phyloP scores from a whole-genome alignment of 2,888 invertebrate genomes.

The Tuberolachnus salignus region DNA sequence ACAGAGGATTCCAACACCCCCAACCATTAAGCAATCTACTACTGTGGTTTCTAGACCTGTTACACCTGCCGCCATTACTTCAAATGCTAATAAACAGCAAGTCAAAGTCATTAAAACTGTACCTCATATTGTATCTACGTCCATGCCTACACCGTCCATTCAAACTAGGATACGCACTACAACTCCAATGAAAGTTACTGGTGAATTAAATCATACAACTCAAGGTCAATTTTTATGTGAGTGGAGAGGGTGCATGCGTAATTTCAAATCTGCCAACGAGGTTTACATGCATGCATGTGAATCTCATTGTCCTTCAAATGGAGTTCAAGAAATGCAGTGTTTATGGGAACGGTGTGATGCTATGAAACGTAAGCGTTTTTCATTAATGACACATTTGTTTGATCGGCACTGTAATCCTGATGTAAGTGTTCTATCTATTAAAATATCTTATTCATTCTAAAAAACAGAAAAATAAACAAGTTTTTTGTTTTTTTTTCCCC shows the following conservation, averaged over 20 bases:
- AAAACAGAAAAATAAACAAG: background rate
- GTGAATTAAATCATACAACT: conserved; percentile 36
- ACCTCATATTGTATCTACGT: conserved; percentile 57
- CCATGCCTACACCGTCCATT: conserved; percentile 56
- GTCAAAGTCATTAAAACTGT: conserved; percentile 58
- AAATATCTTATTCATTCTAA: background rate
- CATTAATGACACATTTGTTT: conserved; percentile 93
- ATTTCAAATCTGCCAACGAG: conserved; percentile 76
- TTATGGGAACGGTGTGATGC: conserved; percentile 91
- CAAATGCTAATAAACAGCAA: conserved; percentile 56
- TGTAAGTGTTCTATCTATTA: conserved; percentile 64
- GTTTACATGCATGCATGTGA: conserved; percentile 88
- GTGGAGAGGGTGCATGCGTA: conserved; percentile 85
- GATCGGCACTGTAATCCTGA: conserved; percentile 91
- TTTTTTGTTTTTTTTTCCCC: conserved; percentile 43
- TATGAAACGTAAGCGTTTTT: conserved; percentile 87
- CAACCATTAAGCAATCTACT: conserved; percentile 45
- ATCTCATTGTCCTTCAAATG: conserved; percentile 75
- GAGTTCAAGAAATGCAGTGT: conserved; percentile 78
- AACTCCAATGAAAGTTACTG: conserved; percentile 44
- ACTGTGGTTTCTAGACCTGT: conserved; percentile 56
- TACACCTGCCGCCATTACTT: conserved; percentile 51
- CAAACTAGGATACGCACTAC: conserved; percentile 57
- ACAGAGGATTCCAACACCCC: conserved; percentile 59
- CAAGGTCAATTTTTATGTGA: conserved; percentile 72